Conservation (phyloP, 2,888 invertebrate species). For the Conops quadrifasciatus region DNA sequence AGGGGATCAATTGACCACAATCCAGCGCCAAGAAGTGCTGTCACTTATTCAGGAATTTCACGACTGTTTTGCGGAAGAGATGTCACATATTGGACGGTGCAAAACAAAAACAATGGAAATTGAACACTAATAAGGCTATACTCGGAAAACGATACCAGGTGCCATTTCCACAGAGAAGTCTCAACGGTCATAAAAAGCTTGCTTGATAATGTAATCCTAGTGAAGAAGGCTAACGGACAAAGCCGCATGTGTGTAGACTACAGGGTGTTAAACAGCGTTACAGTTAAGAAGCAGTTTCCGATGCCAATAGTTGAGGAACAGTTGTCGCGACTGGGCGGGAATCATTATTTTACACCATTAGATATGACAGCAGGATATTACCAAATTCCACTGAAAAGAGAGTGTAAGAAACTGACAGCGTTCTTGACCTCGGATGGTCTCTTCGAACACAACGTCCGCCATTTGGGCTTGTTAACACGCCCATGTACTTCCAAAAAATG, state of each 20-base stretch:
- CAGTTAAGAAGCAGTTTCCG: constrained; percentile 12
- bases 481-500: no score
- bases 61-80: no score
- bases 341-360: constrained; percentile 4
- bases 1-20: no score
- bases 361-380: constrained; percentile 20
- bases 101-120: not conserved
- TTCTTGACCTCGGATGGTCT: no score
- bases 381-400: constrained; percentile 7
- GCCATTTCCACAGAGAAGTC: not conserved
- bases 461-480: no score
- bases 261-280: not conserved
- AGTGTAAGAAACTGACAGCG: not conserved
- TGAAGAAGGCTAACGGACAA: no score
- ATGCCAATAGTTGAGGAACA: constrained; percentile 18
- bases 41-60: no score
- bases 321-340: not conserved
- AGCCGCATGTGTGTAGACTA: not conserved
- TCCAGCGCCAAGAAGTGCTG: no score
- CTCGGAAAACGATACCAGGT: not conserved
- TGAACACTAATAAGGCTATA: not conserved
- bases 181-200: not conserved
- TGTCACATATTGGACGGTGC: no score
- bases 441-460: no score
- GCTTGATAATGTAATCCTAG: not conserved